phyloP scores from a whole-genome alignment of 2,888 invertebrate species.

The Machimus rusticus region DNA sequence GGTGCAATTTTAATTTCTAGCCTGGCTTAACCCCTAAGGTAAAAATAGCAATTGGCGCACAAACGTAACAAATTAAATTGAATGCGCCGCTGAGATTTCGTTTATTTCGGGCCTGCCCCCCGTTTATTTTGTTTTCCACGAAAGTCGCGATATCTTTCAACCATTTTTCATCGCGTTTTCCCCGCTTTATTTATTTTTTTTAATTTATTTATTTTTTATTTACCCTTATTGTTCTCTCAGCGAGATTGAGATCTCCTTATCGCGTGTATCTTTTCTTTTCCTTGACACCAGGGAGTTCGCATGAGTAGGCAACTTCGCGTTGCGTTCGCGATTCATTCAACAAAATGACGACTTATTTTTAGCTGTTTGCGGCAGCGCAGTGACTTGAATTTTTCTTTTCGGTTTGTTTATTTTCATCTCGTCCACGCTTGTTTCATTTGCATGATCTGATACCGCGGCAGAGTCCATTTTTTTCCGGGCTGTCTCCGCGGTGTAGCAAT shows the following conservation, averaged over 20 bases:
- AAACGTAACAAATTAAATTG: slow-evolving; percentile 26
- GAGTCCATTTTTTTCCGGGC: neutral
- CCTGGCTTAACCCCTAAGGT: neutral
- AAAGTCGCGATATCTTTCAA: neutral
- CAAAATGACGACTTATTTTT: slow-evolving; percentile 25
- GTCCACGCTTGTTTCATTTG: slow-evolving; percentile 22
- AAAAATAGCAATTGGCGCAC: slow-evolving; percentile 36
- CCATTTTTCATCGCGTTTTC: neutral
- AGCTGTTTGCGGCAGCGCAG: neutral
- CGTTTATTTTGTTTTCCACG: slow-evolving; percentile 17
- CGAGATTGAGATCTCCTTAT: slow-evolving; percentile 23
- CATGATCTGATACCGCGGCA: slow-evolving; percentile 24
- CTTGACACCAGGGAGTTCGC: slow-evolving; percentile 26
- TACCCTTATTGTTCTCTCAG: neutral
- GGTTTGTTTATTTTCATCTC: slow-evolving; percentile 26
- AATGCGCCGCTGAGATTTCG: slow-evolving; percentile 29
- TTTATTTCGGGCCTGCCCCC: slow-evolving; percentile 27
- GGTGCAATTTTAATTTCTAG: slow-evolving; percentile 29
- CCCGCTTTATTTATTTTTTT: neutral
- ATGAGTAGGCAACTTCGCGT: slow-evolving; percentile 30
- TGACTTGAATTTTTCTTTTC: slow-evolving; percentile 5
- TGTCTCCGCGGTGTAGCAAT: slow-evolving; percentile 2
- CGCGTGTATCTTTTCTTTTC: neutral
- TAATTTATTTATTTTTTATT: neutral
- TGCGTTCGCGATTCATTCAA: slow-evolving; percentile 30